Evolutionary conservation across 2,888 invertebrate genomes (phyloP), one percentile per base, ranked within the genome.

Genomic region (Geophilus truncorum): DNA sequence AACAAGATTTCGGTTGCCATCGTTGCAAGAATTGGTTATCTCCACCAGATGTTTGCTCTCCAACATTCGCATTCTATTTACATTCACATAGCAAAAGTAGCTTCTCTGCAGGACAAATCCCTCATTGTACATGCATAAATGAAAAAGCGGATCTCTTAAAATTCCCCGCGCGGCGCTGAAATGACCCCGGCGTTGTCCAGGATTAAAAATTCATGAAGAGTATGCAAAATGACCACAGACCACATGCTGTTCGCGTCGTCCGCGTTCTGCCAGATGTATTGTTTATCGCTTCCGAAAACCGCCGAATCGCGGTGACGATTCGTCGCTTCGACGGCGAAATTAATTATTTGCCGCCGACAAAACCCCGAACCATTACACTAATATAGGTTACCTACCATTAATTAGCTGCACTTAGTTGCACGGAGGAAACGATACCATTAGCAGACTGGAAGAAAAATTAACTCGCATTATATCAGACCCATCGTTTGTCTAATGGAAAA

Each of bases 401-500:
- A 70, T 70, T 70, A 70, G 70, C 70, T 70, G 70, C 70, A 70
- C 70, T 70, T 70, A 70, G 70, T 70, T 70, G 70, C 28, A 70
- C 25, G 15, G 70, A 25, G 25, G 28, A 70, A 70, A 70, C 70
- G 70, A 70, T 70, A 70, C 70, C 70, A 70, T 70, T 70, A 70
- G 70, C 70, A 70, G 7, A 15, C 25, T 7, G 5, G 28, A 70
- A 70, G 7, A 62, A 62, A 70, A 70, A 70, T 62, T 23, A 70
- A 25, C 28, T 70, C 70, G 10, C 70, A 70, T 70, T 70, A 70
- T 70, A 70, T 70, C 28, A 70, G 70, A 70, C 70, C n/a, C 28
- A 70, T 28, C 70, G 28, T 70, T 70, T 70, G 70, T 70, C 70
- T 70, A 70, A 70, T 70, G 70, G 51, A 70, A 70, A 23, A 70